Evolutionary conservation across 2,797 vertebrate species (phyloP).

Genomic region (Gambelia wislizenii): DNA sequence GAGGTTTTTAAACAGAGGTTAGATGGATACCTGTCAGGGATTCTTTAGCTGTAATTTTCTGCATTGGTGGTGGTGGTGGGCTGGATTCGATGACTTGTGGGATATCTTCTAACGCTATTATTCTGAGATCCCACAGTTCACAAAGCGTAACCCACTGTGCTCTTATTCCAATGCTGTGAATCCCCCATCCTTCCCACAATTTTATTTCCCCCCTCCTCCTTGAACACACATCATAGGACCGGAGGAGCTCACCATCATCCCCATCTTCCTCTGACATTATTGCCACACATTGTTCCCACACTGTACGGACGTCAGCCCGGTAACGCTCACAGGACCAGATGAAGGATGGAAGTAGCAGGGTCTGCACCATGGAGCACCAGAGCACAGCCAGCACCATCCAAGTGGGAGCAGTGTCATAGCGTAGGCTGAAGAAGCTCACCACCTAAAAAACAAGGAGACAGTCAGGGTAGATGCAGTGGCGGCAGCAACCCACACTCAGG

Average conservation of each 20-base stretch:
- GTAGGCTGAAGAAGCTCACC: conserved; percentile 85
- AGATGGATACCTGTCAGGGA: no score
- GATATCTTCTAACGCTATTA: no score
- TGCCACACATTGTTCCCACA: conserved; percentile 86
- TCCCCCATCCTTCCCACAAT: not conserved
- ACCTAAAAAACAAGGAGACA: conserved; percentile 70
- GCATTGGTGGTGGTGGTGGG: no score
- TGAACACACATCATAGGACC: not conserved
- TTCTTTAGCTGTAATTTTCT: no score
- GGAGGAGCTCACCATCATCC: conserved; percentile 78
- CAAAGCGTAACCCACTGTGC: not conserved
- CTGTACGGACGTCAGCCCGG: conserved; percentile 82
- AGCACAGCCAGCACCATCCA: conserved; percentile 87
- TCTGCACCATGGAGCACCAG: conserved; percentile 87
- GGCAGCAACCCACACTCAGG: not conserved
- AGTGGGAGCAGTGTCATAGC: conserved; percentile 82
- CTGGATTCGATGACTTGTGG: no score
- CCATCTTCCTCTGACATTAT: conserved; percentile 84
- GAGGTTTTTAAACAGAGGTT: no score
- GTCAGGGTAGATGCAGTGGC: conserved; percentile 8
- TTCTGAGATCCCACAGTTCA: not conserved
- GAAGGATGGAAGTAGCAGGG: conserved; percentile 83
- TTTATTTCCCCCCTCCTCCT: not conserved
- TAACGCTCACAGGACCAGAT: conserved; percentile 86
- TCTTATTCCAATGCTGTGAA: not conserved